Base-by-base conservation (phyloP, 2,888 invertebrate genomes). In the Mythimna ferrago region DNA sequence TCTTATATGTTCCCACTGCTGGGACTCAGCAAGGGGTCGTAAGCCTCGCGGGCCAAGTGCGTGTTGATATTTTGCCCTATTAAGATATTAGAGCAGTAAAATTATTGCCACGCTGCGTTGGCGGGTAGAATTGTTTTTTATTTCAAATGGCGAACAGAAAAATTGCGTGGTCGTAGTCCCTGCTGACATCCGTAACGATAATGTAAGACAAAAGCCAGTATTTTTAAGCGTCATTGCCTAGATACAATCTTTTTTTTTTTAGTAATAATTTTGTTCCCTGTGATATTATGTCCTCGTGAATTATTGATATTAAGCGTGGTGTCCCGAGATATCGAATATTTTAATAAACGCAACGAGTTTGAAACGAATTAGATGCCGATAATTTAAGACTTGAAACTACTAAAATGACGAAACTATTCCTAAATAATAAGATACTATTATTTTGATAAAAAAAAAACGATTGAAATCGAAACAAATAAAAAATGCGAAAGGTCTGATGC, bases 231-330 rank as follows among this genome's bases (percentile, higher is more conserved):
- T 32, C n/a, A 66, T 60, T 44, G 51, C 26, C 4, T 32, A 38
- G 35, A 41, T 53, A 53, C 53, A 61, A 10, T 66, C 48, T 54
- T 69, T 48, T 54, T 69, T 48, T 35, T 66, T 21, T 54, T 65
- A 68, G 57, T 63, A 64, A 32, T 32, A 32, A 32, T 32, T 32
- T 54, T 76, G 54, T 76, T 66, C 51, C 56, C 70, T 71, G 71
- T 77, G 82, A 77, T 81, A 81, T 67, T 81, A 81, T 67, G 56
- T 58, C 32, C n/a, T 65, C 14, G 6, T 60, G 51, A 81, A 71
- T 51, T 5, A 51, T 64, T 77, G 71, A 77, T 77, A 77, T 79
- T 56, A 60, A 21, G 62, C 19, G 48, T 38, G 32, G 32, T 38
- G 32, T 35, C n/a, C 54, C 21, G 38, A 70, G 26, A 38, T 54